A percentile compares a stretch with the other conserved stretches of the same genome.
phyloP scores from a whole-genome alignment of 2,797 vertebrate genomes.

The Brachyalestes nurse region DNA sequence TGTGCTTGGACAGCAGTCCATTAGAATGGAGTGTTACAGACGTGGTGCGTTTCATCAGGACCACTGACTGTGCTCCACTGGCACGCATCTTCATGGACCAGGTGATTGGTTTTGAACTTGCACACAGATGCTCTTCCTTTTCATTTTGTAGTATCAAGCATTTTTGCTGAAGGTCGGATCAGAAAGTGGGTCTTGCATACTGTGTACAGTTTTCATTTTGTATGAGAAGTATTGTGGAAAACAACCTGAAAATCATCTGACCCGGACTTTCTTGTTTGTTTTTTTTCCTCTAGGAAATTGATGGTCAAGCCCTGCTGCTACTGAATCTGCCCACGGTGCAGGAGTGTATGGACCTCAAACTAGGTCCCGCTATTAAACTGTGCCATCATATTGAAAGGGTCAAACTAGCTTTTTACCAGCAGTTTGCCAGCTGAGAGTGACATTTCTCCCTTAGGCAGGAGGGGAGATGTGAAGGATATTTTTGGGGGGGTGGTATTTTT shows the following conservation, averaged over 20 bases:
- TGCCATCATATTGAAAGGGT: conserved; percentile 98
- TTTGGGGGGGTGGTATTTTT: background rate
- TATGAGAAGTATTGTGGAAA: too few species aligned
- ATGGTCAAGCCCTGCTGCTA: conserved; percentile 94
- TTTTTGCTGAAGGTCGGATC: too few species aligned
- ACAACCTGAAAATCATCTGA: too few species aligned
- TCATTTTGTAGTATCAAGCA: too few species aligned
- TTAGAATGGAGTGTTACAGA: conserved; percentile 95
- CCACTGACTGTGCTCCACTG: conserved; percentile 94
- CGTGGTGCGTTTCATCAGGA: conserved; percentile 94
- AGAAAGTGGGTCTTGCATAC: too few species aligned
- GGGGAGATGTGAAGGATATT: background rate
- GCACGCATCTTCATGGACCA: conserved; percentile 96
- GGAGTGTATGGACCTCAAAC: conserved; percentile 98
- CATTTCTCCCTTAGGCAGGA: background rate
- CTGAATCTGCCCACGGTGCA: conserved; percentile 97
- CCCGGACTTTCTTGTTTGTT: too few species aligned
- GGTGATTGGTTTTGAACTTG: conserved; percentile 71
- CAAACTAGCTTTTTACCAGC: conserved; percentile 98
- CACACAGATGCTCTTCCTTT: too few species aligned
- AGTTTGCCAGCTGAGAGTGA: conserved; percentile 88
- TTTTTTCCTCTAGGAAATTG: conserved; percentile 86
- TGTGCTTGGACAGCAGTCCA: conserved; percentile 94
- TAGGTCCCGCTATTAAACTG: conserved; percentile 96
- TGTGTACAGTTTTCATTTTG: too few species aligned